Evolutionary conservation across 2,888 invertebrate genomes (phyloP).

Genomic region (Amblyjoppa proteus): DNA sequence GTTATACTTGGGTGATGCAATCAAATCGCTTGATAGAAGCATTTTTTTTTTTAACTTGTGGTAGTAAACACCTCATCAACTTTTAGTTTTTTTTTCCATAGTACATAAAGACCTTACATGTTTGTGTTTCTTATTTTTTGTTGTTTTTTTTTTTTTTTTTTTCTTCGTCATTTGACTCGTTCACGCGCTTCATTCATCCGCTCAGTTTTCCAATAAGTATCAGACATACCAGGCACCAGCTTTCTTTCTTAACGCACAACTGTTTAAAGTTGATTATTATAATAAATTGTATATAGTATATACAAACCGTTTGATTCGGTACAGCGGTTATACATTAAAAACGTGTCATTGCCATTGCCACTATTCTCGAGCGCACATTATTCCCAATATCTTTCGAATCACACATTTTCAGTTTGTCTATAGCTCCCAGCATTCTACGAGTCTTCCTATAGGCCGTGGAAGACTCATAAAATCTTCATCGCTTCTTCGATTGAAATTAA

Average conservation of each 20-base stretch:
- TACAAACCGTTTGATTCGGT: slow-evolving; percentile 78
- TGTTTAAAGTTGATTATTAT: slow-evolving; percentile 71
- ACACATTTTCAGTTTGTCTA: slow-evolving; percentile 52
- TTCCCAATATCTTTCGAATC: slow-evolving; percentile 18
- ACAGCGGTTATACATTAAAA: slow-evolving; percentile 74
- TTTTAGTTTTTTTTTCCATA: slow-evolving; percentile 59
- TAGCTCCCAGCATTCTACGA: slow-evolving; percentile 44
- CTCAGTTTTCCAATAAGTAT: slow-evolving; percentile 38
- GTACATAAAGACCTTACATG: slow-evolving; percentile 73
- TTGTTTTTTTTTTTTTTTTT: slow-evolving; percentile 53
- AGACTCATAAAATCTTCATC: slow-evolving; percentile 51
- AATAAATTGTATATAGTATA: slow-evolving; percentile 79
- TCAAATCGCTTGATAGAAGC: slow-evolving; percentile 47
- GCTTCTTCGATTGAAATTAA: slow-evolving; percentile 16
- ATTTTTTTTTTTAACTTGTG: slow-evolving; percentile 26
- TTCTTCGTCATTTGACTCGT: slow-evolving; percentile 48
- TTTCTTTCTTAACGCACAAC: slow-evolving; percentile 57
- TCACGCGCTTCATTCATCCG: slow-evolving; percentile 17
- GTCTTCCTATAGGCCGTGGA: slow-evolving; percentile 63
- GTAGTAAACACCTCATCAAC: slow-evolving; percentile 46
- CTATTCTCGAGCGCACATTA: slow-evolving; percentile 50
- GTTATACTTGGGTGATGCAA: slow-evolving; percentile 53
- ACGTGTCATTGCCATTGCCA: slow-evolving; percentile 69
- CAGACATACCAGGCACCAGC: slow-evolving; percentile 45
- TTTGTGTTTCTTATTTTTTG: slow-evolving; percentile 62